A percentile compares a stretch with the other conserved stretches of the same genome.
These are phyloP conservation scores for Micromesistius poutassou DNA, from an alignment of 2,797 vertebrate species.

Conservation along the genomic window DNA sequence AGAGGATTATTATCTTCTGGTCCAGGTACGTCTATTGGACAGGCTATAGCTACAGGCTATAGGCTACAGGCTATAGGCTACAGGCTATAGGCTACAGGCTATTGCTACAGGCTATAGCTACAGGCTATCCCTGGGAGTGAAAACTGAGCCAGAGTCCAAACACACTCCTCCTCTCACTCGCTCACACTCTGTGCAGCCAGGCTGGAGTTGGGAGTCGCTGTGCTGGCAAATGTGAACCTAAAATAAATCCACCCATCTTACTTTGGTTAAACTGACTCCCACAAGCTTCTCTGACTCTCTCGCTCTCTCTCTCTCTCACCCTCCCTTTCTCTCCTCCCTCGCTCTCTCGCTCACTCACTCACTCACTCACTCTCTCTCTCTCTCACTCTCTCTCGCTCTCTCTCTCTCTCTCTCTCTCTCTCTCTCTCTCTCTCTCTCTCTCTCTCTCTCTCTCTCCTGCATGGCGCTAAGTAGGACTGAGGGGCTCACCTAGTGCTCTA, in stretches of 20 bases:
- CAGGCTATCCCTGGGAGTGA: slow-evolving; percentile 41
- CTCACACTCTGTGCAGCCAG: not conserved
- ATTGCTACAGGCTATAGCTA: slow-evolving; percentile 40
- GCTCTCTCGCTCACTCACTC: not conserved
- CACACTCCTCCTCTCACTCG: slow-evolving; percentile 21
- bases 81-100: slow-evolving; percentile 31
- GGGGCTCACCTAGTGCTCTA: slow-evolving; percentile 68
- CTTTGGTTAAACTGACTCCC: not conserved
- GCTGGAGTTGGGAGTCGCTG: not conserved
- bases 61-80: slow-evolving; percentile 38
- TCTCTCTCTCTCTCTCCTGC: slow-evolving; percentile 66
- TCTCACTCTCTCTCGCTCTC: not conserved
- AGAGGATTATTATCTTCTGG: not conserved
- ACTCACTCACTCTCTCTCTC: slow-evolving; percentile 53
- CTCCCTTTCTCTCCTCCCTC: not conserved
- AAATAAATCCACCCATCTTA: not conserved
- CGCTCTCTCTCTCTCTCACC: slow-evolving; percentile 57
- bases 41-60: slow-evolving; percentile 36
- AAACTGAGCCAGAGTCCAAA: slow-evolving; percentile 55
- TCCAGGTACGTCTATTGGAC: slow-evolving; percentile 4
- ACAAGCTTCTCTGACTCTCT: slow-evolving; percentile 47
- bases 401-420: slow-evolving; percentile 53
- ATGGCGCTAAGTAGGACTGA: slow-evolving; percentile 73
- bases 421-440: slow-evolving; percentile 1
- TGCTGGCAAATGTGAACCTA: not conserved